Evolutionary conservation across 2,888 invertebrate genomes (phyloP).

Genomic region (Nebria salina): DNA sequence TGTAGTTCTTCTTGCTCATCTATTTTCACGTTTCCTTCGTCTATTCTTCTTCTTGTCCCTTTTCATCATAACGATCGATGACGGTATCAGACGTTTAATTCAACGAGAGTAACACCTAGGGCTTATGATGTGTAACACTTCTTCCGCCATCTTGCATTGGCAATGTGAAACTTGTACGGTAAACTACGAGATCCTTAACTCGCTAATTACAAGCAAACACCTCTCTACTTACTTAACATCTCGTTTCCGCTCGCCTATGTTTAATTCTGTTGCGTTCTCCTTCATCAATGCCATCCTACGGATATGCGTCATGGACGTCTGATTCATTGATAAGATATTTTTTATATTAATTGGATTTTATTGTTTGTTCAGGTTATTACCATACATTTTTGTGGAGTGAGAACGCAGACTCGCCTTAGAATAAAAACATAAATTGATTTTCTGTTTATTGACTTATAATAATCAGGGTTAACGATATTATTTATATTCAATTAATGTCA

Average conservation of each 20-base stretch:
- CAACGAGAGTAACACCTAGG: constrained; percentile 12
- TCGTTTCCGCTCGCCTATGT: not conserved
- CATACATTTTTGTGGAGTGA: no score
- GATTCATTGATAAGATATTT: not conserved
- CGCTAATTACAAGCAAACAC: constrained; percentile 27
- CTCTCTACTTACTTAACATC: constrained; percentile 21
- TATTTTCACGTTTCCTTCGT: not conserved
- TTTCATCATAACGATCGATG: not conserved
- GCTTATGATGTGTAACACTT: constrained; percentile 12
- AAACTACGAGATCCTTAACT: constrained; percentile 20
- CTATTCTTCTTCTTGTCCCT: not conserved
- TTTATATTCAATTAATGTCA: no score
- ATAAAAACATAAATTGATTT: no score
- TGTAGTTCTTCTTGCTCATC: not conserved
- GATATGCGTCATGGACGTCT: not conserved
- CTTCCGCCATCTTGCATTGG: constrained; percentile 20
- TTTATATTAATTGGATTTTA: no score
- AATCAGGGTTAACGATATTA: no score
- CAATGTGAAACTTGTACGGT: constrained; percentile 13
- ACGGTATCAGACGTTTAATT: not conserved
- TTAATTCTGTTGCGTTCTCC: not conserved
- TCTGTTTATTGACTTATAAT: no score
- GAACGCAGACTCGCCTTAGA: no score
- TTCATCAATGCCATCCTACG: not conserved
- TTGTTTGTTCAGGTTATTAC: no score